phyloP scores from a whole-genome alignment of 2,888 invertebrate genomes.

The Kryphioiulus occultus region DNA sequence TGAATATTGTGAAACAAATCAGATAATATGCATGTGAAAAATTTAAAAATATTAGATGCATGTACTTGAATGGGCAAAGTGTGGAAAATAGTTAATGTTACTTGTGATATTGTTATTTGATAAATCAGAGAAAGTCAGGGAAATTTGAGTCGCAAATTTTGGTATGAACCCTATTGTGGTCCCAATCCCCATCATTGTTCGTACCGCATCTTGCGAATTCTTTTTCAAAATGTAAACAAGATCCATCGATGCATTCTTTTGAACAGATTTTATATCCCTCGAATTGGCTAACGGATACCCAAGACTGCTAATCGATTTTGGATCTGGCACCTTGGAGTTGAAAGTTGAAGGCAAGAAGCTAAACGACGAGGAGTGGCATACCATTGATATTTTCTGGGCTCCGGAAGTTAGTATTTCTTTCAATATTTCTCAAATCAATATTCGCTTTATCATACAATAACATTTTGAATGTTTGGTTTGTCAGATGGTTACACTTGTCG shows the following conservation, averaged over 20 bases:
- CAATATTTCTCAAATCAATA: neutral
- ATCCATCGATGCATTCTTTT: neutral
- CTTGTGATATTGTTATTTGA: too few species aligned
- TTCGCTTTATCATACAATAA: neutral
- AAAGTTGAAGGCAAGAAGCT: slow-evolving; percentile 74
- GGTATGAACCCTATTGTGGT: too few species aligned
- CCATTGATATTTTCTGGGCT: slow-evolving; percentile 77
- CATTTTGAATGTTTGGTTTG: slow-evolving; percentile 48
- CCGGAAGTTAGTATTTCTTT: slow-evolving; percentile 51
- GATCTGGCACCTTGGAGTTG: slow-evolving; percentile 78
- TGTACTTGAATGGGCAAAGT: too few species aligned
- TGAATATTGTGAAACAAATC: too few species aligned
- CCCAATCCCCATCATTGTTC: too few species aligned
- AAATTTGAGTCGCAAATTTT: too few species aligned
- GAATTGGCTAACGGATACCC: slow-evolving; percentile 84
- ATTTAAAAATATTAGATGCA: too few species aligned
- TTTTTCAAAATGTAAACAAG: too few species aligned
- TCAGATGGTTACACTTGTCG: slow-evolving; percentile 75
- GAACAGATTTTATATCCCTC: slow-evolving; percentile 84
- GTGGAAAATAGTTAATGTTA: too few species aligned
- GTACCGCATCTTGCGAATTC: too few species aligned
- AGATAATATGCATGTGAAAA: too few species aligned
- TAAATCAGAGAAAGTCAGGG: too few species aligned
- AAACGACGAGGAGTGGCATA: slow-evolving; percentile 85
- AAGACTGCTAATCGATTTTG: slow-evolving; percentile 84